Conservation (phyloP, 1,140 invertebrate species). For the Leptopilina boulardi region DNA sequence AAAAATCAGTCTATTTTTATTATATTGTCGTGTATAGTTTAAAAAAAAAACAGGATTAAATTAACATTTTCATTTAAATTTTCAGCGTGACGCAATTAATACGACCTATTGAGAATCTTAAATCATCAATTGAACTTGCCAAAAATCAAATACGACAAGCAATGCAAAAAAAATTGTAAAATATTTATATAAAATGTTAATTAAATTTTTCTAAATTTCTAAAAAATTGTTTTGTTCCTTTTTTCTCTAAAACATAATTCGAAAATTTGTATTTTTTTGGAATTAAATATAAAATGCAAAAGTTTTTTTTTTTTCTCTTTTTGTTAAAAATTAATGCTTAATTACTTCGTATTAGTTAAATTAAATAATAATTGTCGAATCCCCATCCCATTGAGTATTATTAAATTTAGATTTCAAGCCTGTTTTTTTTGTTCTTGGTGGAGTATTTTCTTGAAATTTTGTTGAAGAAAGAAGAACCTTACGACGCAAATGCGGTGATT, state of each 20-base stretch:
- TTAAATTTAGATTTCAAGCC: conserved; percentile 56
- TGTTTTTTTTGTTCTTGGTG: conserved; percentile 56
- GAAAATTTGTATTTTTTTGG: conserved; percentile 32
- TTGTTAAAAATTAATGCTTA: not conserved
- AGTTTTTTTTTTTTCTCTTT: conserved; percentile 23
- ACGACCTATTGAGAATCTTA: conserved; percentile 62
- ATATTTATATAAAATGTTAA: conserved; percentile 19
- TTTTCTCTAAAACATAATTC: conserved; percentile 46
- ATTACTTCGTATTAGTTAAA: not conserved
- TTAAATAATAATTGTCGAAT: conserved; percentile 67
- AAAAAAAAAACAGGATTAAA: conserved; percentile 39
- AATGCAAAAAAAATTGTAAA: conserved; percentile 54
- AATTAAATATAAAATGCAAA: conserved; percentile 24
- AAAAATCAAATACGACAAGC: conserved; percentile 65
- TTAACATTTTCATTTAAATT: conserved; percentile 35
- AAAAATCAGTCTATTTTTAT: conserved; percentile 33
- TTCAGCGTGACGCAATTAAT: conserved; percentile 64
- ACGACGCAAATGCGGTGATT: conserved; percentile 56
- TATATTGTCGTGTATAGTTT: conserved; percentile 21
- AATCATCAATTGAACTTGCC: conserved; percentile 59
- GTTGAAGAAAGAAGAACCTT: conserved; percentile 51
- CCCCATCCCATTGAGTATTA: conserved; percentile 64
- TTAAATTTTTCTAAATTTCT: conserved; percentile 31
- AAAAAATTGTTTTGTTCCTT: conserved; percentile 43
- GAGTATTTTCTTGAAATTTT: conserved; percentile 67